Base-by-base conservation (phyloP, 2,113 vertebrate genomes). In the Ceratotherium simum region DNA sequence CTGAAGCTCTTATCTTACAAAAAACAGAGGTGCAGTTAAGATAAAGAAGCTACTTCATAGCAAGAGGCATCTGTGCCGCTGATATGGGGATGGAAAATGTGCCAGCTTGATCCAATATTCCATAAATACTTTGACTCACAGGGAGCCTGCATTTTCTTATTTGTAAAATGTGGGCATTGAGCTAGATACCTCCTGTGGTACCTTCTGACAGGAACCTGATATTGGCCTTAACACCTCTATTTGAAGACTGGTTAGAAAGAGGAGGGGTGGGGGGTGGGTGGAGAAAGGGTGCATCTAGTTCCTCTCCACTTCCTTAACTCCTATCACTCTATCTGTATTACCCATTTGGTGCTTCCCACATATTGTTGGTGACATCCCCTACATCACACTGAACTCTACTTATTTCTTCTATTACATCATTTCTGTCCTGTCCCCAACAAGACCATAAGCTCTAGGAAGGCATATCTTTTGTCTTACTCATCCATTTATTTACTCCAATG, bases 1-100 rank as follows among this genome's bases (percentile, higher is more conserved):
- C 98, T 3, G 83, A 78, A 31, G 90, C 56, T 91, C 69, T 98
- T 8, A 81, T 31, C 98, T 99, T 98, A 82, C 64, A 27, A 90
- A 85, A 91, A 80, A 90, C 6, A 96, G 9, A 96, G 39, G 48
- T 25, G 85, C 60, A 8, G 20, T 96, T 94, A 89, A 42, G 92
- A 46, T 73, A 33, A 95, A 86, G 80, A 65, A 76, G 31, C 18
- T 8, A 51, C 65, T 82, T 81, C 54, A 58, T 6, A 78, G 54
- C 10, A 65, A 81, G 33, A 39, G 17, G 72, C 36, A 58, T 29
- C 16, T 65, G 29, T 48, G 25, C 56, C 51, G 36, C 72, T 65
- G 64, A n/a, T 21, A 46, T 0, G 0, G 70, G 64, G 62, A 70
- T 16, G 23, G n/a, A 48, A 21, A 1, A 81, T 56, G 33, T 65